Conservation (phyloP, 2,113 vertebrate species). For the Rhipidura dahli region DNA sequence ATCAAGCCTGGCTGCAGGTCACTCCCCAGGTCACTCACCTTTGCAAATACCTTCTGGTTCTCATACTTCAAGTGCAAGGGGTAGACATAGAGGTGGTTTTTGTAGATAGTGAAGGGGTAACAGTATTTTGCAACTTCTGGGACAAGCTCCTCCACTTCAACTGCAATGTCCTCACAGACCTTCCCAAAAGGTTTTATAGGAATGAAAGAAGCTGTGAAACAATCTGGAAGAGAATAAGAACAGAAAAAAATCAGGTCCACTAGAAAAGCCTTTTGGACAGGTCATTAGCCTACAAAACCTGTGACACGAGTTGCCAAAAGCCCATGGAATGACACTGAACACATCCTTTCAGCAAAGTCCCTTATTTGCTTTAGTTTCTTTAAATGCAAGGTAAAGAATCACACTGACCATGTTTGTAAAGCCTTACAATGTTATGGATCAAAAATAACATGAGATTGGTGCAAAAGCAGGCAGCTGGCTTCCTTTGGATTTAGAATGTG, state of each 20-base stretch:
- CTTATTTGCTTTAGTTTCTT: neutral
- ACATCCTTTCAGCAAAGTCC: neutral
- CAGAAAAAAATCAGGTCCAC: neutral
- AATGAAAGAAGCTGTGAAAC: constrained; percentile 89
- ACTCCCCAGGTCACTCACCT: constrained; percentile 74
- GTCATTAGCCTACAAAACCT: neutral
- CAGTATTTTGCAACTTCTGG: constrained; percentile 90
- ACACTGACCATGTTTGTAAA: neutral
- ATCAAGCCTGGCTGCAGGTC: neutral
- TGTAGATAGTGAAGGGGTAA: constrained; percentile 92
- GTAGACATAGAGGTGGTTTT: constrained; percentile 93
- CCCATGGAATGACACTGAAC: neutral
- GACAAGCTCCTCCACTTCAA: constrained; percentile 94
- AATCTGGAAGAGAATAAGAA: constrained; percentile 73
- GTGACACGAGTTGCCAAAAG: neutral
- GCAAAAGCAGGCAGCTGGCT: neutral
- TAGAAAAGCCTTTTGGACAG: neutral
- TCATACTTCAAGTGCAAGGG: constrained; percentile 95
- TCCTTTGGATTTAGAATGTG: neutral
- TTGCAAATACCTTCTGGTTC: constrained; percentile 96
- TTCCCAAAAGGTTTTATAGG: constrained; percentile 92
- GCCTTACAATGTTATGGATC: neutral
- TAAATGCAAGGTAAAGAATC: neutral
- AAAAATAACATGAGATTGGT: neutral
- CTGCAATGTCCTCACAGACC: constrained; percentile 77